These are phyloP conservation scores for Nymphalis urticae DNA, from an alignment of 2,888 invertebrate genomes.

Conservation along the genomic window DNA sequence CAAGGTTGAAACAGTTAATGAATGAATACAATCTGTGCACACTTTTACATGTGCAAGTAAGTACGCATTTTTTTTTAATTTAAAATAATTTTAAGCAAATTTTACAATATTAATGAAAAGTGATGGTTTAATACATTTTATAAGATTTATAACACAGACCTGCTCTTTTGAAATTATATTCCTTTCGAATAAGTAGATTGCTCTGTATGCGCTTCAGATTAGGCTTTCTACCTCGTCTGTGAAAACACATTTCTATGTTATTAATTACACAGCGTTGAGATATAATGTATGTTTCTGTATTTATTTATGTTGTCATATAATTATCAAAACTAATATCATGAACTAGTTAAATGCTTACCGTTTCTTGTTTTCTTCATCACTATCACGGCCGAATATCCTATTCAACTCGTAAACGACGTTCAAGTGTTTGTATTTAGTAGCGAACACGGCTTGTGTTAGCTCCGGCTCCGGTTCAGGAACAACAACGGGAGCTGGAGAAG, in stretches of 20 bases:
- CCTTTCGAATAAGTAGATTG: constrained; percentile 41
- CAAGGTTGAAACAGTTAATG: no score
- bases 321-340: not conserved
- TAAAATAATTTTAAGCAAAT: no score
- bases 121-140: not conserved
- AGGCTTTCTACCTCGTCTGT: constrained; percentile 43
- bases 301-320: no score
- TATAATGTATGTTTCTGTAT: not conserved
- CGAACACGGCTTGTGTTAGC: constrained; percentile 17
- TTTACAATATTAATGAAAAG: not conserved
- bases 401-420: constrained; percentile 49
- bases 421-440: constrained; percentile 47
- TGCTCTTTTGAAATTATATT: constrained; percentile 37
- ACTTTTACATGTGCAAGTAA: no score
- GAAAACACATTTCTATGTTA: constrained; percentile 19
- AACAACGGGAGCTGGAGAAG: constrained; percentile 32
- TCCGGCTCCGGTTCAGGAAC: constrained; percentile 4
- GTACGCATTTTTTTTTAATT: no score
- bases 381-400: constrained; percentile 51
- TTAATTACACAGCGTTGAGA: not conserved
- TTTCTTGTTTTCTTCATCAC: constrained; percentile 37
- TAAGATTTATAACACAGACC: constrained; percentile 39
- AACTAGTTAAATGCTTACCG: not conserved
- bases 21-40: no score
- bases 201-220: constrained; percentile 39